A percentile compares a stretch with the other conserved stretches of the same genome.
These are phyloP conservation scores for Sinotaia quadrata DNA, from an alignment of 2,888 invertebrate species.

Conservation along the genomic window DNA sequence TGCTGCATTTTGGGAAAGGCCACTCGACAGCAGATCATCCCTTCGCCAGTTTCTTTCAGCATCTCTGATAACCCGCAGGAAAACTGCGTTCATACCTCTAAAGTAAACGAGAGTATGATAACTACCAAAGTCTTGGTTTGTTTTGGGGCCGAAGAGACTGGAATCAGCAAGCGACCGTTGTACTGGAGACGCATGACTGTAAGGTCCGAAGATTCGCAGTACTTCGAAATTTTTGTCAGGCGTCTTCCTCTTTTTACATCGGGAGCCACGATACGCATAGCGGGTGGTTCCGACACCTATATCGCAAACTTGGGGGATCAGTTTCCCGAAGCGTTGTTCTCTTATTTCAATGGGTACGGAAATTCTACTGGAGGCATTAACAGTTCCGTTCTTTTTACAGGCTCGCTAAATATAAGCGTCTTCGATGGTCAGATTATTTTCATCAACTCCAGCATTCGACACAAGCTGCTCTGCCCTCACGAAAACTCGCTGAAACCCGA, in stretches of 20 bases:
- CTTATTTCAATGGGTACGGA: slow-evolving; percentile 21
- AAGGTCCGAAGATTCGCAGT: background rate
- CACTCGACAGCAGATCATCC: no score
- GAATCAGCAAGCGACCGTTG: background rate
- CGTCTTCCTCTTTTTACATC: slow-evolving; percentile 8
- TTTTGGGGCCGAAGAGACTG: slow-evolving; percentile 6
- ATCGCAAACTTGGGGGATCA: slow-evolving; percentile 6
- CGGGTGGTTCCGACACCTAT: background rate
- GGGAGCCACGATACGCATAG: slow-evolving; percentile 15
- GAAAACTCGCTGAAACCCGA: slow-evolving; percentile 4
- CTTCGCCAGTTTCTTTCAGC: slow-evolving; percentile 10
- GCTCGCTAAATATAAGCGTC: slow-evolving; percentile 6
- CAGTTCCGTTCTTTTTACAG: slow-evolving; percentile 17
- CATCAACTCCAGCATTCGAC: background rate
- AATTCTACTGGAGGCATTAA: background rate
- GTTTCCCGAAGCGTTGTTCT: slow-evolving; percentile 1
- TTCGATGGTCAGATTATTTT: slow-evolving; percentile 24
- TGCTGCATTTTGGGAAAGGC: no score
- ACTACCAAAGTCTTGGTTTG: slow-evolving; percentile 4
- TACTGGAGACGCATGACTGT: slow-evolving; percentile 14
- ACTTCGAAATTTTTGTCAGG: background rate
- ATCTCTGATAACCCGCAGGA: slow-evolving; percentile 5
- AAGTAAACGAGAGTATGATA: background rate
- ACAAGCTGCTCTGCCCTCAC: slow-evolving; percentile 18
- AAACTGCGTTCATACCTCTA: background rate